These are phyloP conservation scores for Zaprionus lineosus DNA, from an alignment of 2,888 invertebrate genomes.

Conservation along the genomic window DNA sequence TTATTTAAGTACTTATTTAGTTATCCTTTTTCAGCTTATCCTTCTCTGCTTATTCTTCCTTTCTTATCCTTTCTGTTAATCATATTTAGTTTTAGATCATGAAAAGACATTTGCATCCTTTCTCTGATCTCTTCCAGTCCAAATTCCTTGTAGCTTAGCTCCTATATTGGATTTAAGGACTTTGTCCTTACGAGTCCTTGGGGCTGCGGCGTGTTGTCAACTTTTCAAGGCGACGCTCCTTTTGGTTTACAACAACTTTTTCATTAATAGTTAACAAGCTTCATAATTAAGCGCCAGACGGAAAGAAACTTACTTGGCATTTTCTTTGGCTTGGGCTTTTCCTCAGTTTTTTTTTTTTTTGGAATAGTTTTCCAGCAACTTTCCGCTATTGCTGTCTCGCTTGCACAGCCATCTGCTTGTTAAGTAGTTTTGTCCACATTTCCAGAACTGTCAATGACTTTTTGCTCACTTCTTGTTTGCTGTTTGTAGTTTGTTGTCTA, in stretches of 20 bases:
- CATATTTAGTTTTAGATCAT: too few relatives aligned
- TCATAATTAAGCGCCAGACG: slow-evolving; percentile 70
- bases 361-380: slow-evolving; percentile 32
- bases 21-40: background rate
- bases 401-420: slow-evolving; percentile 35
- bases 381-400: slow-evolving; percentile 8
- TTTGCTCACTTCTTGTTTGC: slow-evolving; percentile 39
- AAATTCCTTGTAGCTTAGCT: background rate
- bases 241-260: slow-evolving; percentile 65
- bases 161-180: slow-evolving; percentile 8
- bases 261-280: slow-evolving; percentile 78
- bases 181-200: slow-evolving; percentile 2
- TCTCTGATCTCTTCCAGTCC: background rate
- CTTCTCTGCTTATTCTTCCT: background rate
- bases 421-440: slow-evolving; percentile 47
- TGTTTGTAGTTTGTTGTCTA: slow-evolving; percentile 44
- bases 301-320: slow-evolving; percentile 27
- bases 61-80: too few relatives aligned
- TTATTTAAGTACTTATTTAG: too few relatives aligned
- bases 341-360: slow-evolving; percentile 37
- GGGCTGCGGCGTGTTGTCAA: slow-evolving; percentile 13
- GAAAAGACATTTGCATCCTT: background rate
- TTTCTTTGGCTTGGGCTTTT: slow-evolving; percentile 9
- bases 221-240: slow-evolving; percentile 7
- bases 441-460: slow-evolving; percentile 56